Percentiles rank a stretch among this genome's conserved stretches.
Evolutionary conservation across 2,113 vertebrate genomes (phyloP).

Genomic region (Notarius lentiginosus): DNA sequence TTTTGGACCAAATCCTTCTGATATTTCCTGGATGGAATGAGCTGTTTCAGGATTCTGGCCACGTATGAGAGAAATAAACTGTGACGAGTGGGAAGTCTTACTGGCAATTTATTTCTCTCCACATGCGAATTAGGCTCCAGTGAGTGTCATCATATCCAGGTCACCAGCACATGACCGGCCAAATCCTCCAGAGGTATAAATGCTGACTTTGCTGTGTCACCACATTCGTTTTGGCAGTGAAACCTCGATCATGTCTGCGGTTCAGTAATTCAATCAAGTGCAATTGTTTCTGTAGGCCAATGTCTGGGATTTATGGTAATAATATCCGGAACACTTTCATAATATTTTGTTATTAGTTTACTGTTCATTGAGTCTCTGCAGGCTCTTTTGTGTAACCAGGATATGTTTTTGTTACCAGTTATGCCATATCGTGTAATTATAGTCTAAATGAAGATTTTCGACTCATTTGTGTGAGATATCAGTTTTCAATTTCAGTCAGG

Average conservation of each 20-base stretch:
- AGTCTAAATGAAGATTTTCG: not conserved
- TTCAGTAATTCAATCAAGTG: conserved; percentile 35
- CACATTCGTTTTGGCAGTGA: conserved; percentile 5
- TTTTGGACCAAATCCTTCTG: not conserved
- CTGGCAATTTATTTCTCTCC: conserved; percentile 17
- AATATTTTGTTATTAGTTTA: conserved; percentile 19
- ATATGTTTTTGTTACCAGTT: not conserved
- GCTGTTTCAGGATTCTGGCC: conserved; percentile 16
- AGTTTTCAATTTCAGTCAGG: conserved; percentile 1
- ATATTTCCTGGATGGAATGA: not conserved
- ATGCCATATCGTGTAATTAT: not conserved
- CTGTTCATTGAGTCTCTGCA: not conserved
- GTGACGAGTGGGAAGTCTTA: conserved; percentile 2
- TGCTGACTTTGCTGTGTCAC: conserved; percentile 28
- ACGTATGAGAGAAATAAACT: conserved; percentile 9
- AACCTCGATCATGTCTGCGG: conserved; percentile 1
- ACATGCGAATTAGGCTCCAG: conserved; percentile 19
- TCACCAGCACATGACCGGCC: conserved; percentile 6
- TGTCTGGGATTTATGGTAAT: conserved; percentile 29
- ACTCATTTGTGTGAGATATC: not conserved
- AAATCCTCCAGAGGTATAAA: conserved; percentile 17
- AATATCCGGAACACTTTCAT: conserved; percentile 17
- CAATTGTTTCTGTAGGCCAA: conserved; percentile 20
- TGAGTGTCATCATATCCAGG: conserved; percentile 30
- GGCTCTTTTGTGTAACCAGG: not conserved